phyloP scores from a whole-genome alignment of 2,888 invertebrate genomes.

The Metallyticus violacea region DNA sequence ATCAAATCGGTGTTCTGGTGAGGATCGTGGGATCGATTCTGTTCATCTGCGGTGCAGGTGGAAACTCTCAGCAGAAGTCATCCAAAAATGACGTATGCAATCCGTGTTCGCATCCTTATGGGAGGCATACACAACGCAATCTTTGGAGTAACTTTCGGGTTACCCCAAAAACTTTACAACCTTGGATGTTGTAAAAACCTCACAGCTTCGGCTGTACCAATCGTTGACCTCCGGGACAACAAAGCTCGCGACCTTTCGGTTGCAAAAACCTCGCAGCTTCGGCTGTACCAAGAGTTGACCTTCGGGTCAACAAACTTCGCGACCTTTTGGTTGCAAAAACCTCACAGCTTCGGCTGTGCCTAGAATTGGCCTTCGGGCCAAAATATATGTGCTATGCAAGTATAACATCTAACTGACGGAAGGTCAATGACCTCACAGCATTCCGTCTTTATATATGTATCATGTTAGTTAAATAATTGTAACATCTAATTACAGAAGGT shows the following conservation, averaged over 20 bases:
- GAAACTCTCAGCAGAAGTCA: neutral
- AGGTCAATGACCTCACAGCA: neutral
- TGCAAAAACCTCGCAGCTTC: neutral
- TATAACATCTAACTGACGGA: neutral
- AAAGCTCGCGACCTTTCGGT: neutral
- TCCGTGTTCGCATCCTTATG: neutral
- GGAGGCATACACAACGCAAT: neutral
- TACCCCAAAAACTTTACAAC: neutral
- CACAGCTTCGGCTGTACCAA: no score
- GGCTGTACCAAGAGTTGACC: no score
- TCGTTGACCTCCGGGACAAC: neutral
- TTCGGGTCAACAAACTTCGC: no score
- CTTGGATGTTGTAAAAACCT: neutral
- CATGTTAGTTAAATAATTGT: neutral
- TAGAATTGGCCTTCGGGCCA: neutral
- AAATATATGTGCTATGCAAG: neutral
- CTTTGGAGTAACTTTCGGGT: neutral
- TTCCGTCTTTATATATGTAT: neutral
- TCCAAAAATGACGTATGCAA: neutral
- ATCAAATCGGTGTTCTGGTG: neutral
- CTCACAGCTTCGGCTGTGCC: no score
- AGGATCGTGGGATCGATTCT: neutral
- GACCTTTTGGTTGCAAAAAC: neutral
- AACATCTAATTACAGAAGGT: neutral
- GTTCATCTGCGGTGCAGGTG: neutral